Percentiles rank a stretch among this genome's conserved stretches.
Conservation (phyloP, 2,797 vertebrate species). For the Tokudaia tokunoshimensis region DNA sequence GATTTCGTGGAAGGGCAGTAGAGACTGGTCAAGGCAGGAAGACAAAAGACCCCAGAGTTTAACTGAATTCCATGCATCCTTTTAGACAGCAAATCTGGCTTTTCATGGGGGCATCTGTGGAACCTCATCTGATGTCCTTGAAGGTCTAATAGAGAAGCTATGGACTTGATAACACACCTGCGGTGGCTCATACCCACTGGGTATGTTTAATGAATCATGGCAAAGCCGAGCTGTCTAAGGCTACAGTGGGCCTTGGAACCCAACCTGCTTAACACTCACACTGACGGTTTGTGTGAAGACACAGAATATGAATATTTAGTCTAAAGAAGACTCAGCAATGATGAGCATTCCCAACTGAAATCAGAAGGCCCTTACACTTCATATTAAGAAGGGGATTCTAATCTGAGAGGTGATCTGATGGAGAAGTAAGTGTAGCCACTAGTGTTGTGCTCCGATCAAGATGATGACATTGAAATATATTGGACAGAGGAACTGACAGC, state of each 20-base stretch:
- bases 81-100: not conserved
- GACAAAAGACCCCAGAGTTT: not conserved
- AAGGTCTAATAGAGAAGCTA: slow-evolving; percentile 4
- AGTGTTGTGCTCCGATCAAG: not conserved
- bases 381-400: not conserved
- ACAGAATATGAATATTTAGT: not conserved
- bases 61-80: not conserved
- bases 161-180: not conserved
- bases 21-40: not conserved
- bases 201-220: slow-evolving; percentile 1
- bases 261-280: not conserved
- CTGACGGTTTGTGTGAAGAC: not conserved
- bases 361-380: not conserved
- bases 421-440: not conserved
- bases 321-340: not conserved
- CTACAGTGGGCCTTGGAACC: not conserved
- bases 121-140: not conserved
- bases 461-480: accelerated
- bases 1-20: not conserved
- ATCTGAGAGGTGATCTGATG: not conserved
- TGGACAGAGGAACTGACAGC: not conserved
- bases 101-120: not conserved
- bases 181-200: not conserved
- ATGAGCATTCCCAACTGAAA: not conserved
- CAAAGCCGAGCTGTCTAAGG: not conserved